Evolutionary conservation across 2,113 vertebrate species (phyloP).

Genomic region (Platichthys stellatus): DNA sequence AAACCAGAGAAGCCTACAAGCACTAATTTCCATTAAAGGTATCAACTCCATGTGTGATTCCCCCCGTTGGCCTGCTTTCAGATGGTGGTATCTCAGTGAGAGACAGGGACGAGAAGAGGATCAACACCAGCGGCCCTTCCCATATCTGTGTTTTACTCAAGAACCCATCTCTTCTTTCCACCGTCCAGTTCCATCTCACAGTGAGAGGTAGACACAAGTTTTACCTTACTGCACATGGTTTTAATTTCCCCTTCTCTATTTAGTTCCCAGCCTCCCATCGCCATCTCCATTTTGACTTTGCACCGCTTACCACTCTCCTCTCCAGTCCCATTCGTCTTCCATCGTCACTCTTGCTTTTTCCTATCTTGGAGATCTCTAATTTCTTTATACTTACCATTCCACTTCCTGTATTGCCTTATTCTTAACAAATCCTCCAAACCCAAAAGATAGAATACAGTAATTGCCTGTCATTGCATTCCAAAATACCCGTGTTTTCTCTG

Average conservation of each 20-base stretch:
- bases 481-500: no score
- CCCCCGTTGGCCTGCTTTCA: slow-evolving; percentile 36
- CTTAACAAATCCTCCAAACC: no score
- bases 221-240: slow-evolving; percentile 69
- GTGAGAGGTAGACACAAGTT: slow-evolving; percentile 53
- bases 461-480: no score
- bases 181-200: slow-evolving; percentile 41
- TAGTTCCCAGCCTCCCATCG: slow-evolving; percentile 32
- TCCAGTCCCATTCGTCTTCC: slow-evolving; percentile 19
- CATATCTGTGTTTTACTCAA: slow-evolving; percentile 33
- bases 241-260: slow-evolving; percentile 58
- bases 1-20: slow-evolving; percentile 54
- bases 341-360: slow-evolving; percentile 11
- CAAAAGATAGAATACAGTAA: no score
- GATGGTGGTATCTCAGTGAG: slow-evolving; percentile 40
- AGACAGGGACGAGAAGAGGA: slow-evolving; percentile 36
- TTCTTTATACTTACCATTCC: no score
- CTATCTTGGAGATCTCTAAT: neutral
- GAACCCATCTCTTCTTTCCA: slow-evolving; percentile 39
- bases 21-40: slow-evolving; percentile 51
- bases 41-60: slow-evolving; percentile 56
- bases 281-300: slow-evolving; percentile 52
- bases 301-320: slow-evolving; percentile 26
- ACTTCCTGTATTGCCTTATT: neutral
- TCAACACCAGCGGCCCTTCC: slow-evolving; percentile 40